phyloP scores from a whole-genome alignment of 2,113 vertebrate genomes.

The Aplodontia rufa region DNA sequence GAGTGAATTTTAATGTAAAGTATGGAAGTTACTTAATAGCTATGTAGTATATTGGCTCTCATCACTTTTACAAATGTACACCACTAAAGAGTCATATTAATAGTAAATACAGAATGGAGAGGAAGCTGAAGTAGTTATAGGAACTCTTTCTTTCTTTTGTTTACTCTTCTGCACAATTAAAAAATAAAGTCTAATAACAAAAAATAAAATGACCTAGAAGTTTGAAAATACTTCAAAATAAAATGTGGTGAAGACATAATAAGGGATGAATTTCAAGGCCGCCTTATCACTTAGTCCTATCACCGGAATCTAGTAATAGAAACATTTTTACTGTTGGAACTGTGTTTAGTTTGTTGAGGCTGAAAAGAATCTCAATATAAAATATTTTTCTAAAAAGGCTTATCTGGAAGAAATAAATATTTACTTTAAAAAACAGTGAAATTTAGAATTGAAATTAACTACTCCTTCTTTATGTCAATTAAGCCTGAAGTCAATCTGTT shows the following conservation, averaged over 20 bases:
- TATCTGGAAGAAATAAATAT: background rate
- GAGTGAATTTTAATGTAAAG: background rate
- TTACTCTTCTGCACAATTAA: background rate
- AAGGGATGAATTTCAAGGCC: background rate
- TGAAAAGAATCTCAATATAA: background rate
- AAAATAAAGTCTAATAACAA: background rate
- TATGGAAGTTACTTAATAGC: background rate
- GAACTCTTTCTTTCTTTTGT: background rate
- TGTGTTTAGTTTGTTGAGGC: background rate
- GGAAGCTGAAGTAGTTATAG: accelerated
- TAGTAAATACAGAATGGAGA: background rate
- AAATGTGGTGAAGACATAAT: background rate
- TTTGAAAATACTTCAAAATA: background rate
- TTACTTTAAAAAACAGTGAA: background rate
- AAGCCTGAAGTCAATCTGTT: background rate
- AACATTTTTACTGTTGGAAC: background rate
- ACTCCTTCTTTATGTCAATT: background rate
- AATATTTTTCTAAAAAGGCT: background rate
- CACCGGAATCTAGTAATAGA: background rate
- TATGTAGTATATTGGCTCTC: background rate
- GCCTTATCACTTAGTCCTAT: background rate
- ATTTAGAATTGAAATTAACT: background rate
- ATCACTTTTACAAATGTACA: background rate
- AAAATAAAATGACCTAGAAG: background rate
- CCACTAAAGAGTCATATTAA: background rate